Evolutionary conservation across 2,113 vertebrate genomes (phyloP), one percentile per base, ranked within the genome.

Genomic region (Dascyllus trimaculatus): DNA sequence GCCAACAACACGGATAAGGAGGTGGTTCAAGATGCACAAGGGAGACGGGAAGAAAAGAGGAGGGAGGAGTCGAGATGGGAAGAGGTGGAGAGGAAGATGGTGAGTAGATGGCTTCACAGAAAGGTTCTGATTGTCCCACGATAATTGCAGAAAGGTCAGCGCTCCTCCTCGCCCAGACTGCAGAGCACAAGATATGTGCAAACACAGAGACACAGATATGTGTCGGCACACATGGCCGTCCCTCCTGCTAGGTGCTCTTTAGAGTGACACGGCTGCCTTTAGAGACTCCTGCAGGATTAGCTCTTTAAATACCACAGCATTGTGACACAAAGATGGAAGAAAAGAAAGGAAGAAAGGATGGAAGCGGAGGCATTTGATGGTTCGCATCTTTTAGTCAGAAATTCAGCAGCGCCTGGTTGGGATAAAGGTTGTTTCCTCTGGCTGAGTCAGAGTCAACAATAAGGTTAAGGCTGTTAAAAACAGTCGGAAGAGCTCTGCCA

Each of bases 111-210:
- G 60, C 81, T 80, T 83, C 84, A 71, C 57, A 80, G 80, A 93
- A 93, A 93, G 77, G 85, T 83, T 92, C 82, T 60, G 73, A 86
- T 75, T 75, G 87, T 93, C 91, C 85, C 91, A 69, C 75, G 90
- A 89, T 87, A 85, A 90, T 88, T 88, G 80, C 32, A 61, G 38
- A 93, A 93, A 94, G 92, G 92, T 95, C 93, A 93, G 70, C 64
- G 56, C 62, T 81, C 61, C 67, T 82, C 75, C 40, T 80, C n/a
- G 65, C 25, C 19, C 56, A 73, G 61, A 78, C 78, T 83, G 60
- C 24, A 53, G 80, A 82, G 85, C 43, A 85, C 70, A 67, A 53
- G 56, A 75, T 72, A 61, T 43, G 54, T 9, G 25, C 72, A 71
- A 51, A 72, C 64, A 86, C 75, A 72, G 63, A 60, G 5, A 64